Percentiles rank a stretch among this genome's conserved stretches.
Evolutionary conservation across 2,113 vertebrate species (phyloP).

Genomic region (Porphyrio hochstetteri): DNA sequence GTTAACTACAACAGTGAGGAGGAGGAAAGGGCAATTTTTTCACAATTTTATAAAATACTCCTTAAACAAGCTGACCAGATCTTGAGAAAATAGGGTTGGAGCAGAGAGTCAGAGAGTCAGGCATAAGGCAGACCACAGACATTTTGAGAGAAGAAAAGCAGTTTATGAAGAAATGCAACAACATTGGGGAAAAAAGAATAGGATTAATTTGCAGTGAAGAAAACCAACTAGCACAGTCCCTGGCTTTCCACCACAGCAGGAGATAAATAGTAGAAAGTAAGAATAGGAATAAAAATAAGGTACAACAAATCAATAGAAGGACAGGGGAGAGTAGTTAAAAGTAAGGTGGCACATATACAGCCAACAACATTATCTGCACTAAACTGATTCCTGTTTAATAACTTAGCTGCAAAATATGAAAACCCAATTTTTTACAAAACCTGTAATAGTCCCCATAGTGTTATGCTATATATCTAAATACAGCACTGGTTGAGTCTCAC

Average conservation of each 20-base stretch:
- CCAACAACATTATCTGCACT: background rate
- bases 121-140: background rate
- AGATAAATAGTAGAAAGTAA: background rate
- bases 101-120: background rate
- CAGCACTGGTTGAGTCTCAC: background rate
- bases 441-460: background rate
- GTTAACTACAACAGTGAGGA: background rate
- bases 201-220: background rate
- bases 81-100: background rate
- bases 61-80: background rate
- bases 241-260: background rate
- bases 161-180: background rate
- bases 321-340: background rate
- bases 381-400: background rate
- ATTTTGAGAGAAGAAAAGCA: background rate
- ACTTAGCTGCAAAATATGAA: background rate
- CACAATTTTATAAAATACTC: background rate
- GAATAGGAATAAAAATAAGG: background rate
- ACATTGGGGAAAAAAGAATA: background rate
- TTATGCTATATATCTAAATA: background rate
- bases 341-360: background rate
- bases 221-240: background rate
- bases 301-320: background rate
- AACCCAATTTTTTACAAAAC: background rate
- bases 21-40: background rate